These are phyloP conservation scores for Lottia gigantea DNA, from an alignment of 2,888 invertebrate genomes.

Conservation along the genomic window DNA sequence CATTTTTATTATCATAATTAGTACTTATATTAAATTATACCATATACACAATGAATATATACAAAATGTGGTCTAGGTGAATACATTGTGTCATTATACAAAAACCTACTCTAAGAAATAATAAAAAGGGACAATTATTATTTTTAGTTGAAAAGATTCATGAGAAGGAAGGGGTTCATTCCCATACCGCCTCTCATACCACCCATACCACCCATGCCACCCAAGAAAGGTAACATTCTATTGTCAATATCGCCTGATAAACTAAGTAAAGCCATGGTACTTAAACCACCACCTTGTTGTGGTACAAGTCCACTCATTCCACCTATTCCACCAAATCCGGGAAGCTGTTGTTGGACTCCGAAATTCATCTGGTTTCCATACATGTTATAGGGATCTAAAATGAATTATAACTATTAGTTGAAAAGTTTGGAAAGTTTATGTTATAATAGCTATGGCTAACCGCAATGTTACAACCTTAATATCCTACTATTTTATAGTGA, in stretches of 20 bases:
- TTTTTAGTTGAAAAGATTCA: not conserved
- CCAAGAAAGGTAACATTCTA: not conserved
- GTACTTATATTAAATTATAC: too few species aligned
- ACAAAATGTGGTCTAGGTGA: too few species aligned
- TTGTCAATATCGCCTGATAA: not conserved
- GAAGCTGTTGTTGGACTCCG: not conserved
- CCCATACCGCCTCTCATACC: not conserved
- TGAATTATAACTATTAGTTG: not conserved
- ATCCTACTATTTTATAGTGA: too few species aligned
- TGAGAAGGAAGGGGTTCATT: not conserved
- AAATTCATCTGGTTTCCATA: too few species aligned
- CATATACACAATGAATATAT: too few species aligned
- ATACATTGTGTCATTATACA: too few species aligned
- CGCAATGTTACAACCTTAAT: too few species aligned
- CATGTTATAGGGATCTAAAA: too few species aligned
- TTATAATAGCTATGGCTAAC: too few species aligned
- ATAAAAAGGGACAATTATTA: too few species aligned
- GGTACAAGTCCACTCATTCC: not conserved
- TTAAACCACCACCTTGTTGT: not conserved
- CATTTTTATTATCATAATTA: too few species aligned
- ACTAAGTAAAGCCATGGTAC: not conserved
- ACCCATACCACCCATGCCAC: not conserved
- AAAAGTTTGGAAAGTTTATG: not conserved
- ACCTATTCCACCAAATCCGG: not conserved
- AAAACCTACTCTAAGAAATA: too few species aligned